These are phyloP conservation scores for Menidia menidia DNA, from an alignment of 2,797 vertebrate species.

Conservation along the genomic window DNA sequence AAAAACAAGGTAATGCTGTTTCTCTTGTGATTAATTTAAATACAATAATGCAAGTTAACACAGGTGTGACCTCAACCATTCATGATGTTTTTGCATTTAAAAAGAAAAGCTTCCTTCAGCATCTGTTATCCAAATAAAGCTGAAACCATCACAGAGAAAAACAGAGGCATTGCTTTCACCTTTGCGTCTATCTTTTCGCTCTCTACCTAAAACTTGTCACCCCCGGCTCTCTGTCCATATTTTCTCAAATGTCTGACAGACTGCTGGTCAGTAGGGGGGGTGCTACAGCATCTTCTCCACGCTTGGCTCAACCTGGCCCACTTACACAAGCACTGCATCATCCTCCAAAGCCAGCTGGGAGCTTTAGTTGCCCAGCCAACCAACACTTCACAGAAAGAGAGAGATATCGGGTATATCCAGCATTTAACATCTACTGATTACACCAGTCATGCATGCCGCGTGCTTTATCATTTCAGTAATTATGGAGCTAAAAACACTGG, in stretches of 20 bases:
- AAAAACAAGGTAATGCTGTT: background rate
- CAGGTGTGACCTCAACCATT: background rate
- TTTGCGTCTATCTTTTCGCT: background rate
- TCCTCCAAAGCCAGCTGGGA: slow-evolving; percentile 54
- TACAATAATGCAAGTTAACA: background rate
- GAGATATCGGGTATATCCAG: background rate
- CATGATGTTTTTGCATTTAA: background rate
- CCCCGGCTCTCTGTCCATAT: background rate
- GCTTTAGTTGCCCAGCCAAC: slow-evolving; percentile 36
- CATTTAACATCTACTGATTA: slow-evolving; percentile 8
- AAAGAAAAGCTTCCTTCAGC: background rate
- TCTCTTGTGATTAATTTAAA: background rate
- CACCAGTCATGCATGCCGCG: slow-evolving; percentile 2
- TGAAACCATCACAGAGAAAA: background rate
- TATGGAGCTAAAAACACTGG: slow-evolving; percentile 21
- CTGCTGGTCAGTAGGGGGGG: slow-evolving; percentile 59
- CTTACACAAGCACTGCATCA: slow-evolving; percentile 60
- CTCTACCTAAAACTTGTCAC: background rate
- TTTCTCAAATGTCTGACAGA: slow-evolving; percentile 45
- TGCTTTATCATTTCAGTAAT: slow-evolving; percentile 6
- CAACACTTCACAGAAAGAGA: slow-evolving; percentile 18
- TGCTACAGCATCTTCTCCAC: slow-evolving; percentile 34
- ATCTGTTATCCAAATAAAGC: background rate
- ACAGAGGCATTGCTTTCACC: background rate
- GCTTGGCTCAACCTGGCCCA: slow-evolving; percentile 48